Evolutionary conservation across 92 coral and sea anemone species (phyloP).

Genomic region (Epizoanthus illoricatus): DNA sequence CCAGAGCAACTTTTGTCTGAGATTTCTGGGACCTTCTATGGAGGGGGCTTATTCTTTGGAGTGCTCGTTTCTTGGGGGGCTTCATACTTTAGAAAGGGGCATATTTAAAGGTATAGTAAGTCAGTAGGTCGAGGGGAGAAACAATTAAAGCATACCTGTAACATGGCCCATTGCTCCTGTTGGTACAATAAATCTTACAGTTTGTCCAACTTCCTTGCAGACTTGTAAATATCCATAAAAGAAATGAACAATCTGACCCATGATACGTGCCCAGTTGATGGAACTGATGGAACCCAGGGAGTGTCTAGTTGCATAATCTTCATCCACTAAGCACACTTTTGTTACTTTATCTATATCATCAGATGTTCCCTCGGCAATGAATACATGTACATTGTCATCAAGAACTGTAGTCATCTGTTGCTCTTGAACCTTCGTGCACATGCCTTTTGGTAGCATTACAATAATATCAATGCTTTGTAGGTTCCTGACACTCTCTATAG

Average conservation of each 20-base stretch:
- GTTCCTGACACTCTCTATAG: conserved; percentile 76
- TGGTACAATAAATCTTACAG: conserved; percentile 76
- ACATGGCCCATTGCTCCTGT: conserved; percentile 90
- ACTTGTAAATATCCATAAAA: conserved; percentile 82
- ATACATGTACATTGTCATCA: conserved; percentile 77
- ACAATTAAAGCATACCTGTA: conserved; percentile 70
- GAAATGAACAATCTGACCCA: conserved; percentile 80
- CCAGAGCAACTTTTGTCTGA: no score
- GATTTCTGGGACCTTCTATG: no score
- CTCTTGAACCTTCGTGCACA: conserved; percentile 75
- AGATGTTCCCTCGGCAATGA: conserved; percentile 74
- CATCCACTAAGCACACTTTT: conserved; percentile 62
- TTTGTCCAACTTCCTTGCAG: conserved; percentile 59
- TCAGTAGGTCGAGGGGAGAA: not conserved
- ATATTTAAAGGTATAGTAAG: no score
- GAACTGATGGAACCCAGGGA: conserved; percentile 79
- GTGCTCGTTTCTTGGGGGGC: no score
- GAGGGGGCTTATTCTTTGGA: no score
- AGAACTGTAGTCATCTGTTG: conserved; percentile 88
- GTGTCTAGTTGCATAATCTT: conserved; percentile 48
- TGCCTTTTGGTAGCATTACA: conserved; percentile 79
- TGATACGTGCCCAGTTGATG: conserved; percentile 78
- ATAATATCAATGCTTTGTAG: conserved; percentile 66
- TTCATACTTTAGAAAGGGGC: no score
- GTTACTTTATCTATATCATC: conserved; percentile 77